A percentile compares a stretch with the other conserved stretches of the same genome.
Evolutionary conservation across 2,113 vertebrate species (phyloP).

Genomic region (Motacilla tschutschensis): DNA sequence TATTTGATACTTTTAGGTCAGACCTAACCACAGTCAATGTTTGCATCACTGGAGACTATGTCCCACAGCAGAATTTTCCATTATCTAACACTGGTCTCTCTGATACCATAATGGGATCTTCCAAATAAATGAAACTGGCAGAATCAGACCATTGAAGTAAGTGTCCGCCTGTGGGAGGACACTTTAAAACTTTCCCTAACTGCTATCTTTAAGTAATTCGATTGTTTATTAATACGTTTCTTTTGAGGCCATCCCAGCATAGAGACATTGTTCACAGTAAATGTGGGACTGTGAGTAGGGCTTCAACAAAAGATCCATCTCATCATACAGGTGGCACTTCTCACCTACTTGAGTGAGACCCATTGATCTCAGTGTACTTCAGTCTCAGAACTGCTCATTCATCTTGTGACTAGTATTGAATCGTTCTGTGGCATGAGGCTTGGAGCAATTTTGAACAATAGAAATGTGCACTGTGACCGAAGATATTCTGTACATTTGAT

Average conservation of each 20-base stretch:
- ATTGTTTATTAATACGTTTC: background rate
- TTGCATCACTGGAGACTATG: background rate
- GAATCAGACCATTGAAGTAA: background rate
- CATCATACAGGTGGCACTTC: background rate
- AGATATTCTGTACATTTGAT: background rate
- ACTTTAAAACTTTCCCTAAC: background rate
- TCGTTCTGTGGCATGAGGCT: background rate
- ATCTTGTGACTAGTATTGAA: background rate
- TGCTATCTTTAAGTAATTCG: background rate
- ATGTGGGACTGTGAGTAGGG: background rate
- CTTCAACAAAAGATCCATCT: background rate
- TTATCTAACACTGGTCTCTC: background rate
- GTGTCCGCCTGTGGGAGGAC: background rate
- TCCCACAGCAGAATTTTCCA: background rate
- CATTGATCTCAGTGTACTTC: background rate
- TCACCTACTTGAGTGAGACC: background rate
- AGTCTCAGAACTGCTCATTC: background rate
- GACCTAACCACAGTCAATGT: background rate
- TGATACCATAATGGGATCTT: background rate
- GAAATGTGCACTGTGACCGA: background rate
- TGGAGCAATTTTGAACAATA: background rate
- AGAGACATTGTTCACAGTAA: background rate
- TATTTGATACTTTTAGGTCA: background rate
- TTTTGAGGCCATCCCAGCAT: background rate
- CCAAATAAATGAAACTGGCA: background rate